Conservation (phyloP, 2,113 vertebrate genomes). For the Euleptes europaea region DNA sequence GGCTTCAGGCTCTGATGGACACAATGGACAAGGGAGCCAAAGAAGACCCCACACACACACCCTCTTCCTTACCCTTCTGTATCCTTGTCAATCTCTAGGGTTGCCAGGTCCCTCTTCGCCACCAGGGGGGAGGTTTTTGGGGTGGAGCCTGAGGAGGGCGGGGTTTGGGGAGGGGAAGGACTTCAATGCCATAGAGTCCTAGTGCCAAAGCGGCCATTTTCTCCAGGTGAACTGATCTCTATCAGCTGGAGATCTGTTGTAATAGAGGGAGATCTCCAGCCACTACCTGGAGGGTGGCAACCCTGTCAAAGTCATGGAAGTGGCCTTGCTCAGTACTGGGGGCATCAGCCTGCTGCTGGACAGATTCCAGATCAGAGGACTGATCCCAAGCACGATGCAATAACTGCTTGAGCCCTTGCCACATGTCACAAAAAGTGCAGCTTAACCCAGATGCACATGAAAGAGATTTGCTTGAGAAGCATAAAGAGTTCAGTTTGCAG, state of each 20-base stretch:
- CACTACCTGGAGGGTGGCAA: too few relatives aligned
- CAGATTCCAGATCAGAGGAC: background rate
- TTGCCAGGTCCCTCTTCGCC: too few relatives aligned
- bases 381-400: background rate
- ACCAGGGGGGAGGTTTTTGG: too few relatives aligned
- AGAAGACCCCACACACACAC: too few relatives aligned
- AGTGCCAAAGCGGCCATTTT: too few relatives aligned
- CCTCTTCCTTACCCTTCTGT: background rate
- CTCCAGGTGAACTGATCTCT: too few relatives aligned
- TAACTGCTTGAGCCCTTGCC: background rate
- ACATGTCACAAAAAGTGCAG: accelerated
- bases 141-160: too few relatives aligned
- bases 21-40: background rate
- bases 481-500: accelerated
- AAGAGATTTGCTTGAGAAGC: background rate
- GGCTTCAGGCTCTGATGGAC: background rate
- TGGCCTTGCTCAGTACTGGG: background rate
- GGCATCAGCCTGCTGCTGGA: background rate
- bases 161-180: too few relatives aligned
- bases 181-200: too few relatives aligned
- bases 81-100: too few relatives aligned
- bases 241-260: too few relatives aligned
- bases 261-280: too few relatives aligned
- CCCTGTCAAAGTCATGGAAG: background rate
- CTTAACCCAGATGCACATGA: accelerated